Evolutionary conservation across 2,888 invertebrate genomes (phyloP), one percentile per base, ranked within the genome.

Genomic region (Eupeodes luniger): DNA sequence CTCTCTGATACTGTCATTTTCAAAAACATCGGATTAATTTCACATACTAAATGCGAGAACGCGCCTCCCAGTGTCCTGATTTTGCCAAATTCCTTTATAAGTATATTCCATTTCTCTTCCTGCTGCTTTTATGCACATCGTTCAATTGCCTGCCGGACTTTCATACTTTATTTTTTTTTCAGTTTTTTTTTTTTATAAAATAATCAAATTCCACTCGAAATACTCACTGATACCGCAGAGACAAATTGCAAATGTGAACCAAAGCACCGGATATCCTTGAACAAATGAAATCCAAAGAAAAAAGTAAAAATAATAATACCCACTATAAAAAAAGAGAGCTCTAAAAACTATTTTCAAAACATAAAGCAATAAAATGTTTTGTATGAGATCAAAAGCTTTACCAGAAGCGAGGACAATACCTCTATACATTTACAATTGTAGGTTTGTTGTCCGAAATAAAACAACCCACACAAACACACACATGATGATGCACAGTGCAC

Each of bases 311-410:
- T 61, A 44, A 55, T 40, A 47, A 47, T 72, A 47, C 40, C 40
- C 4, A 5, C 70, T 72, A 47, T 59, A 59, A 74, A 62, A 76
- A 36, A 40, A 16, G 49, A 36, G 49, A 16, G 49, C 61, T 66
- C 64, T 55, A 74, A 27, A 76, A 87, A 83, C 87, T 87, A 83
- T 87, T 87, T 74, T 83, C 83, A 61, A 83, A 87, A 80, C 83
- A 80, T 81, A 80, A 80, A 87, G 76, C 87, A 87, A 87, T 87
- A 83, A 87, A 87, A 87, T 77, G 83, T 83, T 87, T 72, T 77
- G 80, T 67, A 40, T 40, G 72, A 83, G 87, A 87, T 87, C 83
- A 87, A 87, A 83, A 83, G 87, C 87, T 87, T 80, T 83, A 81
- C 64, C 49, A 40, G 5, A 5, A 40, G 53, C 59, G 64, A 62